Evolutionary conservation across 2,113 vertebrate genomes (phyloP).

Genomic region (Callionymus lyra): DNA sequence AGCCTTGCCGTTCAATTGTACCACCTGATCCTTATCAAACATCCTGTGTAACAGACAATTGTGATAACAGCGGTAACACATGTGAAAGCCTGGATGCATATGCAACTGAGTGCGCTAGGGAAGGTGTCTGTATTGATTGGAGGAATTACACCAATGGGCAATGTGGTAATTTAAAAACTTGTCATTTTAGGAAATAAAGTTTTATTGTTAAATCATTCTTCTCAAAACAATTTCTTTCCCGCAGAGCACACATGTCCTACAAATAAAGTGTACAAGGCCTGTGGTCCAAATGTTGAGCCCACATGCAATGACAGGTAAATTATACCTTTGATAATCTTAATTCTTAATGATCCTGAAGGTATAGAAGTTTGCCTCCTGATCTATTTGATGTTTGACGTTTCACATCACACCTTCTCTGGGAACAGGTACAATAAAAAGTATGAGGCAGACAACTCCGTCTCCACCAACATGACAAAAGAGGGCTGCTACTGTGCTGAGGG

Average conservation of each 20-base stretch:
- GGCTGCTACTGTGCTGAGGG: conserved; percentile 78
- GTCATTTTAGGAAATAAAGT: too few species aligned
- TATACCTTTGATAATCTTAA: too few species aligned
- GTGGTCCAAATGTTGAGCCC: conserved; percentile 59
- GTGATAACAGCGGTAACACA: conserved; percentile 21
- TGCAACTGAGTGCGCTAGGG: conserved; percentile 65
- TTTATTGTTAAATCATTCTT: neutral
- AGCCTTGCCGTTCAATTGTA: conserved; percentile 55
- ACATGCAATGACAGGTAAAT: conserved; percentile 73
- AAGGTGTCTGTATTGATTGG: conserved; percentile 78
- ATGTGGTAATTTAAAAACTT: conserved; percentile 67
- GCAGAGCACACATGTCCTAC: conserved; percentile 71
- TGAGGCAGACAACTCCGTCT: neutral
- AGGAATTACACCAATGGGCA: conserved; percentile 60
- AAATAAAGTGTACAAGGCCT: conserved; percentile 67
- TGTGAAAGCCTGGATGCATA: conserved; percentile 79
- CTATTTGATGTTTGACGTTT: too few species aligned
- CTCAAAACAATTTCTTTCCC: conserved; percentile 7
- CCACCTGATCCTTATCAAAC: conserved; percentile 54
- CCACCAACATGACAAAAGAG: conserved; percentile 51
- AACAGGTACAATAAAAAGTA: conserved; percentile 41
- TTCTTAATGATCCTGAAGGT: too few species aligned
- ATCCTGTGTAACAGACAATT: conserved; percentile 69
- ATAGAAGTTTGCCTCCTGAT: too few species aligned
- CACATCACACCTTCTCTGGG: neutral